Conservation (phyloP, 2,888 invertebrate genomes). For the Prosopocoilus inquinatus region DNA sequence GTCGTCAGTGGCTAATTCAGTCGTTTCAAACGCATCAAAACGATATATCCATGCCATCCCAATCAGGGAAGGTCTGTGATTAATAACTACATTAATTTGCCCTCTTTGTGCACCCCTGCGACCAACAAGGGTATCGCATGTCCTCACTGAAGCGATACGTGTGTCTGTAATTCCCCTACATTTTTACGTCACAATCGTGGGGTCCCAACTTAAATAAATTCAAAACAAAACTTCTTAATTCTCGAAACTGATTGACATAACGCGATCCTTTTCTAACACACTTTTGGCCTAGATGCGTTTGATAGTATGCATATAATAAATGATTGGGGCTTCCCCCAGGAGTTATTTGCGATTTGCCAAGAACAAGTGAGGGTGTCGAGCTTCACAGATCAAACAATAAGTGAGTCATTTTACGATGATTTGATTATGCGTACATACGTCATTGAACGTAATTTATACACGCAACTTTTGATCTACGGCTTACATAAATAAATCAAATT, state of each 20-base stretch:
- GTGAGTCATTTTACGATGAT: slow-evolving; percentile 35
- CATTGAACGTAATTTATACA: too few species aligned
- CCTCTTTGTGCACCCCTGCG: slow-evolving; percentile 1
- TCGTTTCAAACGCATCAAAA: too few species aligned
- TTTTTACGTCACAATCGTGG: not conserved
- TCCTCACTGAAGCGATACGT: not conserved
- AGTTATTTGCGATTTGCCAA: slow-evolving; percentile 4
- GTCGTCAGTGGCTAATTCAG: too few species aligned
- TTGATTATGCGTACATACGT: slow-evolving; percentile 28
- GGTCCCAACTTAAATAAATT: too few species aligned
- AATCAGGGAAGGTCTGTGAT: not conserved
- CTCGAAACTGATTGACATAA: too few species aligned
- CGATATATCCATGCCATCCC: not conserved
- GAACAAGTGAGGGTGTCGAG: slow-evolving; percentile 33
- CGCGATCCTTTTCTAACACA: too few species aligned
- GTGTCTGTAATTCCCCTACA: not conserved
- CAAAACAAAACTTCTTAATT: too few species aligned
- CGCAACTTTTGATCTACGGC: too few species aligned
- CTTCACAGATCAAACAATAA: slow-evolving; percentile 38
- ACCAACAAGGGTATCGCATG: slow-evolving; percentile 8
- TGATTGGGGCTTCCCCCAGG: not conserved
- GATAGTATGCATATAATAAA: not conserved
- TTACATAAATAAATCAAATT: too few species aligned
- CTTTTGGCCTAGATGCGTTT: too few species aligned
- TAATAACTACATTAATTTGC: slow-evolving; percentile 4